A percentile compares a stretch with the other conserved stretches of the same genome.
These are phyloP conservation scores for Lydus trimaculatus DNA, from an alignment of 2,888 invertebrate genomes.

Conservation along the genomic window DNA sequence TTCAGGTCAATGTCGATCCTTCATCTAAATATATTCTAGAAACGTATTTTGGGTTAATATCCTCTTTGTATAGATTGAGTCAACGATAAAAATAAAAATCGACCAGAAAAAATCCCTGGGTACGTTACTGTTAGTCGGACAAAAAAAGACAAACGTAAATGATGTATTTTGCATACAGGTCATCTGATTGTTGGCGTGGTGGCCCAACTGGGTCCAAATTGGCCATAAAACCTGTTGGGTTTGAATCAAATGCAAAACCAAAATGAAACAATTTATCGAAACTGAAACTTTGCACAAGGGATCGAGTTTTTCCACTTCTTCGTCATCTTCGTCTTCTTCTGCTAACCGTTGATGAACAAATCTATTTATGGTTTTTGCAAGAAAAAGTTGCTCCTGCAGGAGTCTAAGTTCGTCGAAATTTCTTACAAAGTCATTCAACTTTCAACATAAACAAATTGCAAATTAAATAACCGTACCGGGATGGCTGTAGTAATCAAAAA, in stretches of 20 bases:
- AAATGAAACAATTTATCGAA: neutral
- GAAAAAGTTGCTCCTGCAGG: constrained; percentile 15
- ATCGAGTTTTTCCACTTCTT: neutral
- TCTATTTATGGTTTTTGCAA: constrained; percentile 12
- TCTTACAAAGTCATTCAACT: neutral
- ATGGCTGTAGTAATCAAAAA: neutral
- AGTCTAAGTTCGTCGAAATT: too few relatives aligned
- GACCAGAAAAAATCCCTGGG: neutral
- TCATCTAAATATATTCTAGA: neutral
- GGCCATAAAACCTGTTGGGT: neutral
- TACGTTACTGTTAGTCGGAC: neutral
- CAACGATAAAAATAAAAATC: neutral
- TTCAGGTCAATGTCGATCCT: constrained; percentile 22
- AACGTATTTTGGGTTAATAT: constrained; percentile 6
- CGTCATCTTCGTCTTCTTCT: too few relatives aligned
- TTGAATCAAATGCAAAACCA: neutral
- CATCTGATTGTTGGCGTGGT: neutral
- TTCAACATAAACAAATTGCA: neutral
- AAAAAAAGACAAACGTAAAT: neutral
- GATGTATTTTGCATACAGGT: neutral
- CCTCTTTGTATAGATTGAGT: neutral
- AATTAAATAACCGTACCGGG: neutral
- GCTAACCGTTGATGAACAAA: too few relatives aligned
- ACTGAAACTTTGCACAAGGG: neutral
- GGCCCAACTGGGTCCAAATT: neutral